Evolutionary conservation across 2,113 vertebrate genomes (phyloP).

Genomic region (Cettia cetti): DNA sequence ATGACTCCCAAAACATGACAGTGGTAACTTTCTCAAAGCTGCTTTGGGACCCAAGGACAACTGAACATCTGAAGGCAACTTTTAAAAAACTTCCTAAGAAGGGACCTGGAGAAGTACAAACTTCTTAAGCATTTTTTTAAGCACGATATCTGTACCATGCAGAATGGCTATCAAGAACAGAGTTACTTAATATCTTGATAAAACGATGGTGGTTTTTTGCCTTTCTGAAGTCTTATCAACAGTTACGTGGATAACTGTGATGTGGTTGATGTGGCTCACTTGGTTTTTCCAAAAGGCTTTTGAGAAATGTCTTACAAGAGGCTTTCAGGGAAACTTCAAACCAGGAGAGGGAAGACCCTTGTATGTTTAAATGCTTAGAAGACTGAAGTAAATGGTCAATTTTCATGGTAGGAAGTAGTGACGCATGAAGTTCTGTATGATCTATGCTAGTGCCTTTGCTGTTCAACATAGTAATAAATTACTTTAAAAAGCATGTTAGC

Average conservation of each 20-base stretch:
- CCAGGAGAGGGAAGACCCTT: neutral
- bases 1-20: neutral
- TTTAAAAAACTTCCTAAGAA: neutral
- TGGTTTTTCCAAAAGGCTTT: neutral
- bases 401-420: neutral
- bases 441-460: neutral
- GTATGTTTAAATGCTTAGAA: neutral
- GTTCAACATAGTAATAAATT: neutral
- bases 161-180: neutral
- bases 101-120: neutral
- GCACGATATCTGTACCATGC: neutral
- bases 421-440: neutral
- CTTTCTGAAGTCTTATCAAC: neutral
- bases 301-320: neutral
- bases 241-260: neutral
- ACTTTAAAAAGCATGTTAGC: neutral
- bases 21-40: neutral
- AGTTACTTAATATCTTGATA: neutral
- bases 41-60: neutral
- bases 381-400: neutral
- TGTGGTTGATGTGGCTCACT: neutral
- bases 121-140: neutral
- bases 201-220: accelerated
- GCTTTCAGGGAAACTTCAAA: neutral
- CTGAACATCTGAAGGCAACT: neutral